Conservation (phyloP, 2,888 invertebrate genomes). For the Crematogaster levior region DNA sequence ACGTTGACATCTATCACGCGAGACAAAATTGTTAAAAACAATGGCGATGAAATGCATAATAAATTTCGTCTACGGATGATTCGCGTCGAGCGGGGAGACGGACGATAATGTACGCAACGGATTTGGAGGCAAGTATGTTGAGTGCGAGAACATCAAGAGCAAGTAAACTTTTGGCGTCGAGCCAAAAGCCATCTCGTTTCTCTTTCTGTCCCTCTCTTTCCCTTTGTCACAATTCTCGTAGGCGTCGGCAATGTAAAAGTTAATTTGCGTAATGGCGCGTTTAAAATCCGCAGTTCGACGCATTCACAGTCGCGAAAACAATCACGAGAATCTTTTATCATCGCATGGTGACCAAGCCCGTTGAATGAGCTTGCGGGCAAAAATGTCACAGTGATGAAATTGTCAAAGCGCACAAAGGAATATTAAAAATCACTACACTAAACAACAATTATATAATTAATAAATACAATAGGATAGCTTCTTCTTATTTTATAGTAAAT, state of each 20-base stretch:
- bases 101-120: conserved; percentile 60
- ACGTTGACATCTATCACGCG: neutral
- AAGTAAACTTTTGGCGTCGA: conserved; percentile 65
- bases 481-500: neutral
- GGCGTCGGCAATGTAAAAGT: conserved; percentile 80
- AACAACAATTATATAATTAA: conserved; percentile 9
- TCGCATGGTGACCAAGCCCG: neutral
- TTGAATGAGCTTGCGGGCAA: neutral
- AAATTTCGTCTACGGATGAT: conserved; percentile 40
- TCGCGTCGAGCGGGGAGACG: conserved; percentile 32
- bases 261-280: conserved; percentile 83
- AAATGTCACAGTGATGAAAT: conserved; percentile 22
- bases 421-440: neutral
- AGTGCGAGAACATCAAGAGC: conserved; percentile 66
- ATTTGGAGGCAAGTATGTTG: conserved; percentile 59
- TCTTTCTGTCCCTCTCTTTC: conserved; percentile 41
- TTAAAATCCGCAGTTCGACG: conserved; percentile 77
- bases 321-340: conserved; percentile 25
- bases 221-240: conserved; percentile 52
- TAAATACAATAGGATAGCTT: neutral
- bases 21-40: conserved; percentile 23
- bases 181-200: conserved; percentile 60
- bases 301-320: conserved; percentile 21
- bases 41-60: conserved; percentile 19
- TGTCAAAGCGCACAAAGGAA: neutral